Percentiles rank a stretch among this genome's conserved stretches.
Conservation (phyloP, 2,113 vertebrate species). For the Euleptes europaea region DNA sequence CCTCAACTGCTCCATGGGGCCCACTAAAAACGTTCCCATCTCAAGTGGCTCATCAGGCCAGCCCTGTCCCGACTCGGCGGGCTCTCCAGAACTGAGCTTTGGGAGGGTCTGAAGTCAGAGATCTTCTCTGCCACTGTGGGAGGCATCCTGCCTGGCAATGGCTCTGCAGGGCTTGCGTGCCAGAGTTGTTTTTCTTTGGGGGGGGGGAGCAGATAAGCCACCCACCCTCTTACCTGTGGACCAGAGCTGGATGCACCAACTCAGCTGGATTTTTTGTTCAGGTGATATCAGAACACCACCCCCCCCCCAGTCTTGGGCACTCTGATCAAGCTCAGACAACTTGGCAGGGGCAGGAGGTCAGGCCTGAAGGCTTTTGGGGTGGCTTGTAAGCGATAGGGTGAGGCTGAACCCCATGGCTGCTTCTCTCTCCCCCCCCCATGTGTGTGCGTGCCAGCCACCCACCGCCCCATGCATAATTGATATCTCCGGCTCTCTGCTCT, state of each 20-base stretch:
- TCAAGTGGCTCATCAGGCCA: too few species aligned
- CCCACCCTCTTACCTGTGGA: too few species aligned
- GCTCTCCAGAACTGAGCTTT: too few species aligned
- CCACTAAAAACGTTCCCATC: too few species aligned
- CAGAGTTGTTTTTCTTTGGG: too few species aligned
- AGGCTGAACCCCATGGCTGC: not conserved
- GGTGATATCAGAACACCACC: not conserved
- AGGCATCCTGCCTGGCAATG: too few species aligned
- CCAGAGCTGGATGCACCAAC: not conserved
- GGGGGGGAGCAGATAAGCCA: not conserved
- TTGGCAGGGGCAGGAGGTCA: too few species aligned
- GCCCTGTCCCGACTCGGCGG: too few species aligned
- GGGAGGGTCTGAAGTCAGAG: too few species aligned
- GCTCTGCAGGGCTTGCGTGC: too few species aligned
- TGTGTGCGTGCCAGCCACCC: slow-evolving; percentile 15
- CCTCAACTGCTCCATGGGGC: too few species aligned
- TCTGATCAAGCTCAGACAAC: not conserved
- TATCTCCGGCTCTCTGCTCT: slow-evolving; percentile 18
- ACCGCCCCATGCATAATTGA: slow-evolving; percentile 38
- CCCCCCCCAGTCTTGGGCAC: not conserved
- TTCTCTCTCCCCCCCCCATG: not conserved
- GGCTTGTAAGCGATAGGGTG: not conserved
- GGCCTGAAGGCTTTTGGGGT: not conserved
- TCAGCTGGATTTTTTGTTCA: not conserved
- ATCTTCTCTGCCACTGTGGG: too few species aligned